These are phyloP conservation scores for Candoia aspera DNA, from an alignment of 2,113 vertebrate species.

Conservation along the genomic window DNA sequence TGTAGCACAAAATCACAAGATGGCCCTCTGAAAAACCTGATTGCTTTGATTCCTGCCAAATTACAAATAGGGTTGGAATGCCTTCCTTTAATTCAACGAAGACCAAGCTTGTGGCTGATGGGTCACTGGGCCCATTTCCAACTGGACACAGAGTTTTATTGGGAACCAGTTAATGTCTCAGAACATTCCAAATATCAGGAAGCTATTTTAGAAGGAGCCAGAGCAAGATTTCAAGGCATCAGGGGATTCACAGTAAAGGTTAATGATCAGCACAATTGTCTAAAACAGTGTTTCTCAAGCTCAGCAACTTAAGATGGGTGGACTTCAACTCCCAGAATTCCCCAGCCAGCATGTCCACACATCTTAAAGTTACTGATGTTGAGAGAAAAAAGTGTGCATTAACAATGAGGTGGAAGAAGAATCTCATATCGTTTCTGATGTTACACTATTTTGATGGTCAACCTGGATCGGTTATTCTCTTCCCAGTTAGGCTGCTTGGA, in stretches of 20 bases:
- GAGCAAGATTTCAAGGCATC: not conserved
- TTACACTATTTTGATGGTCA: not conserved
- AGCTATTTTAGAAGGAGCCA: not conserved
- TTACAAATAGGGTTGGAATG: not conserved
- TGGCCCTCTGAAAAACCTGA: not conserved
- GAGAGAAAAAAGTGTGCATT: not conserved
- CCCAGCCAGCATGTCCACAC: not conserved
- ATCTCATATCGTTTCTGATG: not conserved
- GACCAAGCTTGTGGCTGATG: not conserved
- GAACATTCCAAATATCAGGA: not conserved
- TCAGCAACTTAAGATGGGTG: not conserved
- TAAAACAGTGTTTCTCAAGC: not conserved
- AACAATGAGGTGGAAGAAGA: not conserved
- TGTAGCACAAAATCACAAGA: conserved; percentile 3
- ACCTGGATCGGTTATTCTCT: not conserved
- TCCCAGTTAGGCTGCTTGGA: not conserved
- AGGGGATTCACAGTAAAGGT: not conserved
- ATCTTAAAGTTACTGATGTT: not conserved
- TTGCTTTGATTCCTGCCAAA: conserved; percentile 9
- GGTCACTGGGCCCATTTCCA: not conserved
- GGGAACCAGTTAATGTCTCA: not conserved
- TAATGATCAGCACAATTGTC: not conserved
- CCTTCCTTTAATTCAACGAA: not conserved
- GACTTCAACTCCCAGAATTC: not conserved
- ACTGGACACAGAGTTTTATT: not conserved